A percentile compares a stretch with the other conserved stretches of the same genome.
Evolutionary conservation across 2,797 vertebrate species (phyloP).

Genomic region (Ficedula albicollis): DNA sequence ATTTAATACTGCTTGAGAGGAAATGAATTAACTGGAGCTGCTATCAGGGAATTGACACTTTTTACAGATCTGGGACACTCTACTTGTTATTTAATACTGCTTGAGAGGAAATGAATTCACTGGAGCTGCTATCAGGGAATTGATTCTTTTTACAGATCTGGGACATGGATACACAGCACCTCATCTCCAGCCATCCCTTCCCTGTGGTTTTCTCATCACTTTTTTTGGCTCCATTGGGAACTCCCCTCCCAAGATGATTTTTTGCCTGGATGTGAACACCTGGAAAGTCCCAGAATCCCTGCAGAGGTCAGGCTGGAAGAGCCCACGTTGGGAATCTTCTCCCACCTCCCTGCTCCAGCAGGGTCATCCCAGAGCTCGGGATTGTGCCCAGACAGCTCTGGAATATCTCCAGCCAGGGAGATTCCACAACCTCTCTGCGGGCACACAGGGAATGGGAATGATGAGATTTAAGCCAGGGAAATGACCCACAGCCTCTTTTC

Average conservation of each 20-base stretch:
- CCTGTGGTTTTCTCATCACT: neutral
- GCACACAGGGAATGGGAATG: accelerated
- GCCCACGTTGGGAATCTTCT: neutral
- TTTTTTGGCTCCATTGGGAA: neutral
- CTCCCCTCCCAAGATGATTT: neutral
- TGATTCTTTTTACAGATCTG: neutral
- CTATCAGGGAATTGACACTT: neutral
- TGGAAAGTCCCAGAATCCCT: neutral
- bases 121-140: neutral
- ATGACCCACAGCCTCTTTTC: neutral
- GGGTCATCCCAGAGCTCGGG: neutral
- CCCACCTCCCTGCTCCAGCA: neutral
- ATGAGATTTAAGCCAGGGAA: neutral
- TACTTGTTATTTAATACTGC: neutral
- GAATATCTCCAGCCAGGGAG: neutral
- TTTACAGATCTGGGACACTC: neutral
- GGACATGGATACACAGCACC: neutral
- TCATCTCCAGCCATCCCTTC: neutral
- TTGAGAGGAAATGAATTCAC: neutral
- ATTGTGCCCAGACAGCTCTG: neutral
- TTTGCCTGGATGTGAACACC: neutral
- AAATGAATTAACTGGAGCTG: neutral
- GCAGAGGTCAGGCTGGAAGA: neutral
- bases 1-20: neutral
- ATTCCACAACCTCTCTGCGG: neutral